phyloP scores from a whole-genome alignment of 2,797 vertebrate species.

The Salmo trutta region DNA sequence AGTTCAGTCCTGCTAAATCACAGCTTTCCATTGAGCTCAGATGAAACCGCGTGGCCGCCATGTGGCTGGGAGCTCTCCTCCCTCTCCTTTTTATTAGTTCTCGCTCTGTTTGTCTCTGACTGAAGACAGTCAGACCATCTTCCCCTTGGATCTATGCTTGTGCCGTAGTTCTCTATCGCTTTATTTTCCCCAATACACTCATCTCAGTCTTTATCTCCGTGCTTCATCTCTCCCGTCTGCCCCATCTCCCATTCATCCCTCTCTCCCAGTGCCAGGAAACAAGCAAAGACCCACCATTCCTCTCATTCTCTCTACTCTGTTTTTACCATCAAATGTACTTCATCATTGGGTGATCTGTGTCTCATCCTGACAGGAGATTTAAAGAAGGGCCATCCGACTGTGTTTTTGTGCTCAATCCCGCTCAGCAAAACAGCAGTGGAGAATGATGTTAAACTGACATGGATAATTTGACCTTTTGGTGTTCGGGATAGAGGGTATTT shows the following conservation, averaged over 20 bases:
- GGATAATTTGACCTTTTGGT: conserved; percentile 36
- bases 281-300: background rate
- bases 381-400: conserved; percentile 14
- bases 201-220: background rate
- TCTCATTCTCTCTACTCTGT: conserved; percentile 28
- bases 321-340: conserved; percentile 22
- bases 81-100: background rate
- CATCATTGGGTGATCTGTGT: background rate
- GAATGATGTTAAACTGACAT: conserved; percentile 18
- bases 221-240: background rate
- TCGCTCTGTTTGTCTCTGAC: conserved; percentile 1
- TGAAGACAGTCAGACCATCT: too few relatives aligned
- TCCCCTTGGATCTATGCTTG: too few relatives aligned
- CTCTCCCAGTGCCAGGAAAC: background rate
- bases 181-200: background rate
- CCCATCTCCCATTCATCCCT: background rate
- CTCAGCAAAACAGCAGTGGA: background rate
- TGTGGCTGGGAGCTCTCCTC: background rate
- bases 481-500: background rate
- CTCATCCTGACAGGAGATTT: conserved; percentile 17
- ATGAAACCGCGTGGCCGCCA: conserved; percentile 73
- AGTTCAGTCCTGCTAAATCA: conserved; percentile 59
- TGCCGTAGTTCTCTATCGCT: background rate
- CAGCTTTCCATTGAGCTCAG: conserved; percentile 66
- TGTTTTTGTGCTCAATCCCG: conserved; percentile 12